Evolutionary conservation across 1,140 invertebrate species (phyloP).

Genomic region (Venturia canescens): DNA sequence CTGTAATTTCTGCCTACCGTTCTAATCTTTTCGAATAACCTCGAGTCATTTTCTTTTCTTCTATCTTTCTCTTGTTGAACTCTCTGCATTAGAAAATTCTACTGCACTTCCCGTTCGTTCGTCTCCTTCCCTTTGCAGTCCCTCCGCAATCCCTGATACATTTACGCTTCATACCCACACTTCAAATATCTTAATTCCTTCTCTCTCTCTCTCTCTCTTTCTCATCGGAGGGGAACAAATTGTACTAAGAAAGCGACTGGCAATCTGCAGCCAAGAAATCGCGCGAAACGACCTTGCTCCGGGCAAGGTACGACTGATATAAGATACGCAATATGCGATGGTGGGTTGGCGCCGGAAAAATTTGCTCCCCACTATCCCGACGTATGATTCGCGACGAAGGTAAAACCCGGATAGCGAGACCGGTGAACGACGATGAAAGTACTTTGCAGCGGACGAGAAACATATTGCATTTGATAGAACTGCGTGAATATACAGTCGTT

Average conservation of each 20-base stretch:
- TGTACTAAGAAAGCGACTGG: constrained; percentile 44
- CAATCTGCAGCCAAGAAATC: constrained; percentile 69
- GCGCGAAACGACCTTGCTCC: constrained; percentile 67
- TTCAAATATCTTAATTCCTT: too few species aligned
- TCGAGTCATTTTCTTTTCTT: too few species aligned
- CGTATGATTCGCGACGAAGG: neutral
- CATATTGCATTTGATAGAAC: neutral
- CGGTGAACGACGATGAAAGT: constrained; percentile 6
- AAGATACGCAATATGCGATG: constrained; percentile 49
- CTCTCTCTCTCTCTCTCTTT: neutral
- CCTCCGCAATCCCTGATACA: neutral
- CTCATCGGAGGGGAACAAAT: neutral
- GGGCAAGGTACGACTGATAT: constrained; percentile 65
- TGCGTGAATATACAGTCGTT: neutral
- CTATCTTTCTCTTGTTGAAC: too few species aligned
- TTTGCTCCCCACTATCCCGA: constrained; percentile 52
- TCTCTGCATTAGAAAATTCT: too few species aligned
- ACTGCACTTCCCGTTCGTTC: too few species aligned
- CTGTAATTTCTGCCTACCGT: too few species aligned
- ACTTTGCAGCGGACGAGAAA: constrained; percentile 26
- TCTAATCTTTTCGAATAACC: too few species aligned
- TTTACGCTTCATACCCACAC: too few species aligned
- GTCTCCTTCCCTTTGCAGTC: neutral
- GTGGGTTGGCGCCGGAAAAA: constrained; percentile 49
- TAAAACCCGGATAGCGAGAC: constrained; percentile 6